Base-by-base conservation (phyloP, 2,113 vertebrate species). In the Promerops cafer region DNA sequence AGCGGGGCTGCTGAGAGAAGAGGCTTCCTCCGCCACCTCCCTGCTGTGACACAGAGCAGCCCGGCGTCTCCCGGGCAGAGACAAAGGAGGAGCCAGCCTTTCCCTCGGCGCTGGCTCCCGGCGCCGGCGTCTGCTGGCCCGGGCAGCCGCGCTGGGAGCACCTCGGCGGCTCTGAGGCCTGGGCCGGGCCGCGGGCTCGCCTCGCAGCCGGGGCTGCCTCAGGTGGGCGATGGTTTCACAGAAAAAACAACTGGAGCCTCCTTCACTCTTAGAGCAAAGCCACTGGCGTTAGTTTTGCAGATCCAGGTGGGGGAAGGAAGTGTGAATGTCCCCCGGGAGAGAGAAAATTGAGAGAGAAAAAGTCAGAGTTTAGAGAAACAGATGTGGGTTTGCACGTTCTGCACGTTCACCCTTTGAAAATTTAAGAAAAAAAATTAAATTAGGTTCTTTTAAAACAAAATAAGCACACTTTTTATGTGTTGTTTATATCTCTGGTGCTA, bases 101-200 rank as follows among this genome's bases (percentile, higher is more conserved):
- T 56, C 8, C n/a, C 45, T 47, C 6, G 26, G 83, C 1, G 1
- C n/a, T n/a, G 61, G 21, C 5, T 33, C 16, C n/a, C 30, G 40
- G 39, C 1, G 1, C 6, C 39, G 11, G 11, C 1, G 0, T 13
- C 33, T 44, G 15, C 37, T 23, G 3, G 0, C 23, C 20, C 1
- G 3, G 23, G 10, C 37, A 3, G 59, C 33, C 13, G 33, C 2
- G 5, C 31, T 1, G 24, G 24, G n/a, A 47, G 11, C 23, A 0
- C 5, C 49, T 22, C 6, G 3, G 71, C 31, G 1, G 26, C 59
- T 11, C 50, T 3, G 54, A 18, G 16, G 10, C n/a, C 11, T 15
- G 27, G 21, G 57, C 45, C 52, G 26, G 45, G 61, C 33, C n/a
- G 11, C 28, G n/a, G 8, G 8, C 50, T 13, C 47, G 45, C n/a